Percentiles rank a stretch among this genome's conserved stretches.
These are phyloP conservation scores for Tachycineta bicolor DNA, from an alignment of 2,113 vertebrate genomes.

Conservation along the genomic window DNA sequence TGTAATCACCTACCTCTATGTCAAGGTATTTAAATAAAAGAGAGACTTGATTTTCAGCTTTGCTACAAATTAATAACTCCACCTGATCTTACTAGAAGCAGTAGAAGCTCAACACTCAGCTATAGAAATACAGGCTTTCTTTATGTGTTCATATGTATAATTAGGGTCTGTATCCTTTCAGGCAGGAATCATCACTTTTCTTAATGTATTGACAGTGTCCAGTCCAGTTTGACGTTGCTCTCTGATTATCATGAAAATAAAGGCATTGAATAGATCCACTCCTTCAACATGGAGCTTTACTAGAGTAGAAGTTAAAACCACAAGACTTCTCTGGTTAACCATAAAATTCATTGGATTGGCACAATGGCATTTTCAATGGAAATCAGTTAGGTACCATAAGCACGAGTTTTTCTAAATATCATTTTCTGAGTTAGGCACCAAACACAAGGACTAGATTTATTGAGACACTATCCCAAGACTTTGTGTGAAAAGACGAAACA, in stretches of 20 bases:
- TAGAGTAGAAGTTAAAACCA: neutral
- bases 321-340: neutral
- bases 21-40: neutral
- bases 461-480: neutral
- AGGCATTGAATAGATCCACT: neutral
- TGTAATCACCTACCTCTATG: neutral
- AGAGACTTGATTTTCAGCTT: neutral
- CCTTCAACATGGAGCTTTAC: neutral
- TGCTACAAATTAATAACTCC: neutral
- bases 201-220: neutral
- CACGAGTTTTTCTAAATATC: neutral
- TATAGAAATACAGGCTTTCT: neutral
- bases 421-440: neutral
- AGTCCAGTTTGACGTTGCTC: neutral
- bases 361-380: neutral
- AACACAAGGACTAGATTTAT: neutral
- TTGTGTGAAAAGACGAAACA: neutral
- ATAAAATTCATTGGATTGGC: neutral
- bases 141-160: neutral
- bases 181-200: neutral
- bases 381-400: neutral
- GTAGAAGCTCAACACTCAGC: neutral
- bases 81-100: neutral
- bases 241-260: neutral
- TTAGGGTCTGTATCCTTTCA: neutral